Evolutionary conservation across 2,797 vertebrate genomes (phyloP).

Genomic region (Chelon labrosus): DNA sequence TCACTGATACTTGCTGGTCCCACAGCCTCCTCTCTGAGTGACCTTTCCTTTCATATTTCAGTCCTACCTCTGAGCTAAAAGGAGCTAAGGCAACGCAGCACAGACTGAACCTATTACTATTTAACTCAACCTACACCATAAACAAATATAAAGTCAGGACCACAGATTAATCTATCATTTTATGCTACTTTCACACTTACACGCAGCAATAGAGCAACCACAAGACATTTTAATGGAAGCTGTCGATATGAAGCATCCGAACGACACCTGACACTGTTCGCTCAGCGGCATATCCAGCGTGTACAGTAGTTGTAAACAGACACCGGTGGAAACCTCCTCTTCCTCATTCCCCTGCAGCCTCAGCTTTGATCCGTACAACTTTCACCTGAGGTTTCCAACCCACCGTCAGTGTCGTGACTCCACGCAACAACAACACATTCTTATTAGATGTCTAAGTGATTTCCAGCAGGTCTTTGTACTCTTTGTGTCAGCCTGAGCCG

Average conservation of each 20-base stretch:
- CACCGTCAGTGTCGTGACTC: background rate
- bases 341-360: constrained; percentile 5
- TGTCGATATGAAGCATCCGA: too few species aligned
- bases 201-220: too few species aligned
- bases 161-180: background rate
- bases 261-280: too few species aligned
- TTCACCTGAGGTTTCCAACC: background rate
- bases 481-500: background rate
- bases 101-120: background rate
- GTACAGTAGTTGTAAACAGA: constrained; percentile 12
- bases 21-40: too few species aligned
- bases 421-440: constrained; percentile 1
- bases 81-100: background rate
- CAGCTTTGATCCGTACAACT: background rate
- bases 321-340: constrained; percentile 9
- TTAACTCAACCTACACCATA: background rate
- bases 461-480: constrained; percentile 28
- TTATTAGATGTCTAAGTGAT: constrained; percentile 9
- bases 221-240: too few species aligned
- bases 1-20: too few species aligned
- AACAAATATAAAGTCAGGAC: background rate
- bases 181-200: too few species aligned
- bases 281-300: background rate
- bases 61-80: too few species aligned
- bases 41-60: too few species aligned